Conservation (phyloP, 2,888 invertebrate species). For the Nymphalis urticae region DNA sequence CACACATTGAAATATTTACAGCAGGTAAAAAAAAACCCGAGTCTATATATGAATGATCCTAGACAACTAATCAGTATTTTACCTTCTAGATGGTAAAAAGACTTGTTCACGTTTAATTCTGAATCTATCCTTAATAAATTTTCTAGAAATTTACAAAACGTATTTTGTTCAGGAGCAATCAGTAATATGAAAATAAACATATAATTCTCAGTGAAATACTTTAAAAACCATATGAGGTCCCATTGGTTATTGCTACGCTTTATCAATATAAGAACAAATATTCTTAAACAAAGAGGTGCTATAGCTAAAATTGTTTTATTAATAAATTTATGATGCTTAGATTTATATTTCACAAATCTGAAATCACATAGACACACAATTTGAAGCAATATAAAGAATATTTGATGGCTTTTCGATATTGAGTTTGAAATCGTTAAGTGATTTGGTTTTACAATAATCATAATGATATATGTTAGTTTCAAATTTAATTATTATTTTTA, state of each 20-base stretch:
- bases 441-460: not conserved
- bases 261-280: not conserved
- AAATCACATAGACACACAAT: not conserved
- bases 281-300: not conserved
- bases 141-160: not conserved
- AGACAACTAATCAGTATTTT: constrained; percentile 9
- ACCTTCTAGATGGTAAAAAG: constrained; percentile 1
- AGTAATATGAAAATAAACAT: not conserved
- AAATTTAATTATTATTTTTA: not conserved
- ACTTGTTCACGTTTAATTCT: not conserved
- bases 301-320: not conserved
- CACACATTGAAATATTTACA: not conserved
- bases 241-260: too few relatives aligned
- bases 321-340: not conserved
- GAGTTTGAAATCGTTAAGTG: not conserved
- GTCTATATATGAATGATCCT: constrained; percentile 2
- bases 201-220: not conserved
- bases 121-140: not conserved
- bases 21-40: not conserved
- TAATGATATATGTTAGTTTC: not conserved
- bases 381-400: not conserved
- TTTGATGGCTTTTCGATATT: not conserved
- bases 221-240: not conserved
- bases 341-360: not conserved
- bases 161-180: not conserved